Base-by-base conservation (phyloP, 2,888 invertebrate species). In the Hofmannophila pseudospretella region DNA sequence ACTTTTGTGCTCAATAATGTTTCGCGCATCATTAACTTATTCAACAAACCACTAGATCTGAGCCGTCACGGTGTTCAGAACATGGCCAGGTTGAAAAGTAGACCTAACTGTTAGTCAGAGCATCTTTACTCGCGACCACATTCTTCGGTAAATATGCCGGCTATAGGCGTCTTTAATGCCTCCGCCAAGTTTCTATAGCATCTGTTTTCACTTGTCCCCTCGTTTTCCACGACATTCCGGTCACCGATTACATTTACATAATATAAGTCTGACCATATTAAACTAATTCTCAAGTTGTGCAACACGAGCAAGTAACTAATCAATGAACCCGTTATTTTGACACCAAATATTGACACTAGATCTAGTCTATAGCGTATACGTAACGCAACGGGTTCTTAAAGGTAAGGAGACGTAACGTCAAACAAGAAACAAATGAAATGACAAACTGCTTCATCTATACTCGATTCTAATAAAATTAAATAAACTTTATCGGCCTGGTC, bases 31-130 rank as follows among this genome's bases (percentile, higher is more conserved):
- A 60, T 63, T 65, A 54, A 49, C 35, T 44, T 55, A 54, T 41
- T 52, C 41, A 47, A 50, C 45, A 49, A 46, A 28, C 39, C 41
- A 36, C 23, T 23, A n/a, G 10, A 27, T 51, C 51, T 49, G 40
- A 39, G 42, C 34, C 59, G 65, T 67, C 61, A 67, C 67, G 68
- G 51, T 47, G 42, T 55, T 61, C 48, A 50, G 57, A 58, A 53
- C 54, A 56, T 68, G 59, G 56, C 63, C 66, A 59, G 55, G 49
- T 61, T 65, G 56, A 69, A 72, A 80, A 77, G 71, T 77, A 58
- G 77, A 71, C 55, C 77, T 79, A 74, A 80, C 81, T 72, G 80
- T 76, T 63, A 52, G 53, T 54, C 48, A 53, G 49, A 63, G 48
- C 56, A 63, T 67, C 69, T 71, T 57, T 59, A 64, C 60, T 58